Percentiles rank a stretch among this genome's conserved stretches.
Conservation (phyloP, 1,140 invertebrate species). For the Solen grandis region DNA sequence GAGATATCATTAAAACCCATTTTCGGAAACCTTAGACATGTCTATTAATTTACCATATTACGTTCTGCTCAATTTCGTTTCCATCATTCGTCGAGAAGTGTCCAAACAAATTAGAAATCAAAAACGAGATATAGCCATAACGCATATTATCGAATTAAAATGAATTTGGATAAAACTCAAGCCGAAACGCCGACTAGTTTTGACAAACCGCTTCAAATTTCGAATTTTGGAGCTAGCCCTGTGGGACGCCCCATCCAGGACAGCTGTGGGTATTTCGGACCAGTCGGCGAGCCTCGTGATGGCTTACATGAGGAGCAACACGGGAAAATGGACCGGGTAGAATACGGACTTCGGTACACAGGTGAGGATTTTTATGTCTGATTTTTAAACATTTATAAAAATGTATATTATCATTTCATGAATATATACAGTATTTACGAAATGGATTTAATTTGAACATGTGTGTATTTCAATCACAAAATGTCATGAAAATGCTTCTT, state of each 20-base stretch:
- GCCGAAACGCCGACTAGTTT: background rate
- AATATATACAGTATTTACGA: background rate
- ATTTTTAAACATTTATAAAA: background rate
- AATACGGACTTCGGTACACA: background rate
- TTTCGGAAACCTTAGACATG: conserved; percentile 35
- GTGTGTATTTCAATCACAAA: background rate
- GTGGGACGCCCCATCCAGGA: conserved; percentile 18
- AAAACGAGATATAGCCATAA: background rate
- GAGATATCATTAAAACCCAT: conserved; percentile 42
- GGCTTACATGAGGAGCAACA: background rate
- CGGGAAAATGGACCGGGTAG: background rate
- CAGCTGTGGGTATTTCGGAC: conserved; percentile 24
- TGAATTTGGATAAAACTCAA: conserved; percentile 51
- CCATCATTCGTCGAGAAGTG: conserved; percentile 42
- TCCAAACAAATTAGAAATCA: conserved; percentile 53
- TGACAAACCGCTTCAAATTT: conserved; percentile 14
- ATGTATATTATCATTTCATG: background rate
- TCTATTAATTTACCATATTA: conserved; percentile 47
- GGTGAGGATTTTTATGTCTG: background rate
- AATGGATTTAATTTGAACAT: background rate
- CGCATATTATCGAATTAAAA: conserved; percentile 12
- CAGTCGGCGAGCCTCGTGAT: background rate
- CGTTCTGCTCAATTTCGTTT: conserved; percentile 46
- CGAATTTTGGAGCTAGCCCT: background rate
- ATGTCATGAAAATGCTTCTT: background rate